These are phyloP conservation scores for Brachymystax lenok DNA, from an alignment of 2,797 vertebrate species.

Conservation along the genomic window DNA sequence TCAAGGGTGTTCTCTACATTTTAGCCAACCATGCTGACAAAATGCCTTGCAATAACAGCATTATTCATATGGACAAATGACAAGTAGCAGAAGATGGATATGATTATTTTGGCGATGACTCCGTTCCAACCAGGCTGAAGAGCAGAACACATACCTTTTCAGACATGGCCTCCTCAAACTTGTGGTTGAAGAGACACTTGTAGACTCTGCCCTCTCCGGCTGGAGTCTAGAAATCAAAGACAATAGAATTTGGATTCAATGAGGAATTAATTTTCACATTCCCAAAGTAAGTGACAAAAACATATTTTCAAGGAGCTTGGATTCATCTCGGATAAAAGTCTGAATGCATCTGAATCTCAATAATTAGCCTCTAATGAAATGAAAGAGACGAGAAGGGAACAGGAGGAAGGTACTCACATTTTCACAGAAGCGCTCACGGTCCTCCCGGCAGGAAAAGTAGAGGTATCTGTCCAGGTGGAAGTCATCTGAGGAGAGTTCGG, in stretches of 20 bases:
- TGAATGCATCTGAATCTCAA: neutral
- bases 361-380: neutral
- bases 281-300: too few species aligned
- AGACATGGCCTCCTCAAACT: slow-evolving; percentile 97
- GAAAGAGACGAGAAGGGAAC: neutral
- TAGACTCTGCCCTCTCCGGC: slow-evolving; percentile 96
- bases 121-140: neutral
- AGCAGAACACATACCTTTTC: slow-evolving; percentile 78
- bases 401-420: slow-evolving; percentile 76
- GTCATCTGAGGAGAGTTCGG: slow-evolving; percentile 93
- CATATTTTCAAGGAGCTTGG: too few species aligned
- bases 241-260: neutral
- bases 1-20: too few species aligned
- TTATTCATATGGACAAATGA: neutral
- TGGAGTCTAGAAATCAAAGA: slow-evolving; percentile 77
- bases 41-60: neutral
- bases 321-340: neutral
- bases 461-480: slow-evolving; percentile 96
- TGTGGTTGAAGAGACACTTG: slow-evolving; percentile 99
- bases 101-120: neutral
- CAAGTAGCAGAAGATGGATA: neutral
- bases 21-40: too few species aligned
- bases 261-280: neutral
- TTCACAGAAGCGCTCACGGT: slow-evolving; percentile 94
- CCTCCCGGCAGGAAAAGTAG: slow-evolving; percentile 92